A percentile compares a stretch with the other conserved stretches of the same genome.
Evolutionary conservation across 2,113 vertebrate genomes (phyloP).

Genomic region (Pogonocichla stellata): DNA sequence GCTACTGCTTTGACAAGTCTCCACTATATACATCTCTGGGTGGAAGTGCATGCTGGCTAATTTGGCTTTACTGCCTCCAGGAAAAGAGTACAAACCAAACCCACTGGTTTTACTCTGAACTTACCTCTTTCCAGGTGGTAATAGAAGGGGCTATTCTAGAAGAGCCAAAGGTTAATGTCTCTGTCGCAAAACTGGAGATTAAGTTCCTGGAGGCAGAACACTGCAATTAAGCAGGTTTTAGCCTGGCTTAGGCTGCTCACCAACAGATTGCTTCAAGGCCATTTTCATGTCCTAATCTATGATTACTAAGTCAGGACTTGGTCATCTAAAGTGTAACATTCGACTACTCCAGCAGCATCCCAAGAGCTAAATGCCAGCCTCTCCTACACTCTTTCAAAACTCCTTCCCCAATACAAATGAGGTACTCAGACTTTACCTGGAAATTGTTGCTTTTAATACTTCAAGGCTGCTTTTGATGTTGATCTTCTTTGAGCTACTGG

Average conservation of each 20-base stretch:
- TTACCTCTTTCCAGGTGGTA: neutral
- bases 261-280: neutral
- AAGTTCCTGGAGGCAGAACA: neutral
- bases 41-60: neutral
- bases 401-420: neutral
- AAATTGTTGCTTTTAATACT: neutral
- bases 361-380: neutral
- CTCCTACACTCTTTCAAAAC: neutral
- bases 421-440: neutral
- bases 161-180: neutral
- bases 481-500: neutral
- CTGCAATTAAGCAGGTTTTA: neutral
- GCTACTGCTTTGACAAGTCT: neutral
- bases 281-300: neutral
- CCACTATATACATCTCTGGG: neutral
- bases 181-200: neutral
- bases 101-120: neutral
- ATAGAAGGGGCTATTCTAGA: neutral
- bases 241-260: neutral
- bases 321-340: neutral
- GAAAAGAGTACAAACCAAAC: neutral
- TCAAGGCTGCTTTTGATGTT: neutral
- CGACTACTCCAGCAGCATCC: neutral
- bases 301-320: neutral
- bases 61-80: neutral